phyloP scores from a whole-genome alignment of 2,797 vertebrate genomes.

The Eulemur mongoz region DNA sequence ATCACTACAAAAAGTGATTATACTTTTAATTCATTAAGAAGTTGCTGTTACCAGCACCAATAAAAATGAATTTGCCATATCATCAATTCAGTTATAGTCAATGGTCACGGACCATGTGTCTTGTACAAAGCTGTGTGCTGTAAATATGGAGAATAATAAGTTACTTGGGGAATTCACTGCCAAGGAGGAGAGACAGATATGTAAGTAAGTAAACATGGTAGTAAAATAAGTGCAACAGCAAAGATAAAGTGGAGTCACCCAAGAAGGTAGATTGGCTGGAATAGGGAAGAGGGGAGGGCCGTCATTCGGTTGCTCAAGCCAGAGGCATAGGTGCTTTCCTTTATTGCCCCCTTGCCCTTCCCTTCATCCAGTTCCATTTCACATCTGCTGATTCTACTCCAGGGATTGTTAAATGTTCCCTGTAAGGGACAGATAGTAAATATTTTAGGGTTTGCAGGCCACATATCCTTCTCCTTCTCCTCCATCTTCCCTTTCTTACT shows the following conservation, averaged over 20 bases:
- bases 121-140: not conserved
- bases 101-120: not conserved
- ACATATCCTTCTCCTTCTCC: not conserved
- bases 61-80: not conserved
- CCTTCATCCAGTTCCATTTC: not conserved
- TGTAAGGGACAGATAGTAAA: not conserved
- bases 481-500: not conserved
- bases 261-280: not conserved
- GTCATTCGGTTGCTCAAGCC: not conserved
- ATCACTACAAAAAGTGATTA: not conserved
- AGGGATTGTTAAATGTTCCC: not conserved
- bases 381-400: not conserved
- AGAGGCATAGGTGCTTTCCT: not conserved
- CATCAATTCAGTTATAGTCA: not conserved
- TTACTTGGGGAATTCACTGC: not conserved
- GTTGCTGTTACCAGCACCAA: not conserved
- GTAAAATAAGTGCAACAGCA: not conserved
- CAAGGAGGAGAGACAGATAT: not conserved
- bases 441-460: not conserved
- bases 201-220: not conserved
- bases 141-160: not conserved
- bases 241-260: not conserved
- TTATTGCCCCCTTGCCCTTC: not conserved
- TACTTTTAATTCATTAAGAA: not conserved
- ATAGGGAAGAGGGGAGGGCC: too few species aligned